Base-by-base conservation (phyloP, 2,113 vertebrate species). In the Triplophysa tibetana region DNA sequence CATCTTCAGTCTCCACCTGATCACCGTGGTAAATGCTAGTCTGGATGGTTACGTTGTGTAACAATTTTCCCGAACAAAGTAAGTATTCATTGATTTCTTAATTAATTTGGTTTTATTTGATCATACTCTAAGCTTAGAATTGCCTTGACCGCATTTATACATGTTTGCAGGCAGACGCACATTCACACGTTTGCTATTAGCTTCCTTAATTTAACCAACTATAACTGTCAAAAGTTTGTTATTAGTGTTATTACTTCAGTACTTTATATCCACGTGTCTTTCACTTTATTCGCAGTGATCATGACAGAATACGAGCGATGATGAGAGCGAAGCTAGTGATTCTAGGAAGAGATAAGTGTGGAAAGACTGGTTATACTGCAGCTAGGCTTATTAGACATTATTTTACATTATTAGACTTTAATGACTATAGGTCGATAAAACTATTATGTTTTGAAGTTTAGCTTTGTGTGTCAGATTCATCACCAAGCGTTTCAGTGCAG, bases 401-500 rank as follows among this genome's bases (percentile, higher is more conserved):
- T 45, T 45, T 2, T 11, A 45, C 9, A 45, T 45, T 1, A 12
- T 3, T 8, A 4, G 14, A 0, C 13, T 8, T 19, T 17, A 60
- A 8, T 41, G n/a, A 12, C 17, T 66, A 2, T 56, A 9, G 19
- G 5, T 67, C 2, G 1, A 8, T 41, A 45, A 23, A 1, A 63
- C 23, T 45, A 54, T 17, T 24, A 14, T 45, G 10, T 12, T 11
- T 11, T 29, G n/a, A 50, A 58, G n/a, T 16, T 24, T 1, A 93
- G 92, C 92, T 0, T 85, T 93, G 83, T 93, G 91, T 64, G 92
- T 93, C 48, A 90, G 92, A 70, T 93, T 93, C 82, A 86, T 93
- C 65, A 93, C 92, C 58, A 90, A 84, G 66, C 91, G 91, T 61
- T 93, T 91, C 83, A 93, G 93, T 76, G 92, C 91, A 0, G 92